Conservation (phyloP, 2,113 vertebrate species). For the Macheiramphus alcinus region DNA sequence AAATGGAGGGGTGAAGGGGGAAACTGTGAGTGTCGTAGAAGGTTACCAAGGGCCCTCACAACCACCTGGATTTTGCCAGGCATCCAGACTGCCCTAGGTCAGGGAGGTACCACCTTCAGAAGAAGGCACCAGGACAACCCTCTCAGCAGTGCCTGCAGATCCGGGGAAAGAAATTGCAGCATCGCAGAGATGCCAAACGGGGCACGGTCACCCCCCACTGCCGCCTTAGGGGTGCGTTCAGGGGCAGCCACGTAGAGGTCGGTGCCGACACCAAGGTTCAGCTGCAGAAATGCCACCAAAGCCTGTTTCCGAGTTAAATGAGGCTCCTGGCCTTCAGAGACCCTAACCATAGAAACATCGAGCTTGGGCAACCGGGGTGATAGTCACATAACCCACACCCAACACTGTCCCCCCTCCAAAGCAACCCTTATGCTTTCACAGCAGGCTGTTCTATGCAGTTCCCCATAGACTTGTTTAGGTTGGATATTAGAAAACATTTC, state of each 20-base stretch:
- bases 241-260: fast-evolving
- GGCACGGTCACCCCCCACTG: background rate
- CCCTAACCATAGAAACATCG: background rate
- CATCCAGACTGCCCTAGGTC: background rate
- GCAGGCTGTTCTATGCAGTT: background rate
- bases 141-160: background rate
- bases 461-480: background rate
- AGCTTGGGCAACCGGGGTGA: background rate
- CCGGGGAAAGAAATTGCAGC: background rate
- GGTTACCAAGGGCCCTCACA: background rate
- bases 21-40: background rate
- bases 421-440: background rate
- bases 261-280: background rate
- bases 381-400: background rate
- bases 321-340: background rate
- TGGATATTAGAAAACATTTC: too few species aligned
- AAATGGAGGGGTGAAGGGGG: background rate
- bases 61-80: background rate
- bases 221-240: fast-evolving
- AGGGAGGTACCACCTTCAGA: background rate
- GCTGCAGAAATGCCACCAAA: background rate
- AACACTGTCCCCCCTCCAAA: background rate
- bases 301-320: background rate
- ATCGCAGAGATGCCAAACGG: background rate
- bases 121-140: background rate